Evolutionary conservation across 2,888 invertebrate species (phyloP).

Genomic region (Gymnoscelis rufifasciata): DNA sequence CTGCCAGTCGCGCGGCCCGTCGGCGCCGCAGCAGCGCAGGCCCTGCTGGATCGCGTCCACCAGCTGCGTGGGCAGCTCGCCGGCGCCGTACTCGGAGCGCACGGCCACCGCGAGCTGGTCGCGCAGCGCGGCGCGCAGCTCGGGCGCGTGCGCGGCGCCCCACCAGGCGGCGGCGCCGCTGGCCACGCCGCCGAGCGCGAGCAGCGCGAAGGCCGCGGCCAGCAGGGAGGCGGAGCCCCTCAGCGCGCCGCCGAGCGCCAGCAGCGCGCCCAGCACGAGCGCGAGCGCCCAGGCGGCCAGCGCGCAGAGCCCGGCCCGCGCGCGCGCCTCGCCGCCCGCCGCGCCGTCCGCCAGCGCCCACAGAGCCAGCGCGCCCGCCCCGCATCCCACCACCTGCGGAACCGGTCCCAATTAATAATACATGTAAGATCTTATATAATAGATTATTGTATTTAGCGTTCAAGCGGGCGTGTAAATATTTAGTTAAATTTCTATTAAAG

Average conservation of each 20-base stretch:
- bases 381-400: slow-evolving; percentile 52
- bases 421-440: too few relatives aligned
- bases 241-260: slow-evolving; percentile 49
- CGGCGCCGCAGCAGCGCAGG: slow-evolving; percentile 96
- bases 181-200: slow-evolving; percentile 57
- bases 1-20: slow-evolving; percentile 95
- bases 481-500: too few relatives aligned
- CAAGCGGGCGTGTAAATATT: too few relatives aligned
- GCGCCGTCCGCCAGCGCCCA: slow-evolving; percentile 66
- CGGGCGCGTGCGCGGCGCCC: slow-evolving; percentile 63
- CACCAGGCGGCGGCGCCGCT: slow-evolving; percentile 66
- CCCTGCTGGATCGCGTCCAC: slow-evolving; percentile 62
- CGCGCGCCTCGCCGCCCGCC: slow-evolving; percentile 49
- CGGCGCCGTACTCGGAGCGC: slow-evolving; percentile 54
- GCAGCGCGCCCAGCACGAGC: slow-evolving; percentile 50
- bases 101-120: slow-evolving; percentile 47
- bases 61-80: slow-evolving; percentile 51
- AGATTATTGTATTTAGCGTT: too few relatives aligned
- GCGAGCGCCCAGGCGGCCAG: slow-evolving; percentile 56
- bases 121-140: slow-evolving; percentile 51
- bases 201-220: slow-evolving; percentile 58
- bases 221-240: slow-evolving; percentile 53
- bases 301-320: slow-evolving; percentile 58
- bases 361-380: slow-evolving; percentile 50
- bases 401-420: too few relatives aligned